Base-by-base conservation (phyloP, 2,797 vertebrate genomes). In the Columba guinea region DNA sequence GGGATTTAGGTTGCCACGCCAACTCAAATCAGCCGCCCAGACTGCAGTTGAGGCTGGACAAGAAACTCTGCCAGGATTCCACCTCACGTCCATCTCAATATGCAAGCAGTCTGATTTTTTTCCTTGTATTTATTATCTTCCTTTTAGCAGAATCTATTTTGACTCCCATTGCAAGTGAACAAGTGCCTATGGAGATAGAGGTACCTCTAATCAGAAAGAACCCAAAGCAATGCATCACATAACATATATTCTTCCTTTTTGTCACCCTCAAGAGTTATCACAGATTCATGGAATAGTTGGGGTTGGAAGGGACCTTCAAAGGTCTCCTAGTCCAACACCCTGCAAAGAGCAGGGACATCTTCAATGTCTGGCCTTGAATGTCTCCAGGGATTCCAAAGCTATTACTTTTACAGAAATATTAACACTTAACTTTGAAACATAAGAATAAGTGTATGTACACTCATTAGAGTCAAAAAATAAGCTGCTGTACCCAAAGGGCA, bases 1-100 rank as follows among this genome's bases (percentile, higher is more conserved):
- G 82, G 99, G 99, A 94, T 99, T 99, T 80, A 97, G 94, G 30
- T 84, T 96, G n/a, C 96, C 97, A 75, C 93, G 98, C 96, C 97
- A 98, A 84, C 97, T 97, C 69, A 98, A 95, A 94, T 99, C 98
- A 82, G 98, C 97, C 84, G 99, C 98, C n/a, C 49, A 94, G 76
- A 98, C 89, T 62, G 97, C 97, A 65, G 98, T 97, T 44, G 97
- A 97, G 51, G 96, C 94, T 1, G 97, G 97, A 69, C 89, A 96
- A 71, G 90, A 85, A 74, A 84, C 34, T 78, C 70, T 73, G 59
- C 77, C 89, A 94, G 86, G 83, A 68, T 84, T 91, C 88, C 92
- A 70, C 79, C 93, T 95, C 82, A 84, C 84, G 51, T 97, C 96
- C 96, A 97, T 97, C 60, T 94, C 83, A 71, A 58, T 68, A 30